A percentile compares a stretch with the other conserved stretches of the same genome.
Evolutionary conservation across 2,888 invertebrate species (phyloP).

Genomic region (Epistrophe grossulariae): DNA sequence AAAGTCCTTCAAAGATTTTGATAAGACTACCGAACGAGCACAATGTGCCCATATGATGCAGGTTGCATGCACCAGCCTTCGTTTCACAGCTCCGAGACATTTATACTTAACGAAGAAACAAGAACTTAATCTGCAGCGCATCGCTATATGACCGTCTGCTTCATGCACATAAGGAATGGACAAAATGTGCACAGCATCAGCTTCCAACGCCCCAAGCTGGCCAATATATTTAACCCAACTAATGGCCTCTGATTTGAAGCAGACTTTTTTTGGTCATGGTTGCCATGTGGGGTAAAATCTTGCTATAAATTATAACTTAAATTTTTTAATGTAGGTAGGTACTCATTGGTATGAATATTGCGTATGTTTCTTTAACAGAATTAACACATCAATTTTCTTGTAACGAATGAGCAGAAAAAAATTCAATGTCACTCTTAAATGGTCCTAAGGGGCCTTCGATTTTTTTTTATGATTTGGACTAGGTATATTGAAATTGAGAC

Average conservation of each 20-base stretch:
- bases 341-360: too few species aligned
- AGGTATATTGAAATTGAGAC: too few species aligned
- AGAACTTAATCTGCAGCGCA: constrained; percentile 70
- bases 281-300: neutral
- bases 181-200: constrained; percentile 35
- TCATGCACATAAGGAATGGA: constrained; percentile 11
- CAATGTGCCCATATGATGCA: constrained; percentile 31
- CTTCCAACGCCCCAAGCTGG: constrained; percentile 37
- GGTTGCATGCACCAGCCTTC: constrained; percentile 34
- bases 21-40: constrained; percentile 38
- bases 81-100: constrained; percentile 32
- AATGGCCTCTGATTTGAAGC: constrained; percentile 64
- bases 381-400: too few species aligned
- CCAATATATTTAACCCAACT: constrained; percentile 73
- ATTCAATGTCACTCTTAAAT: too few species aligned
- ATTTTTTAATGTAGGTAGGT: too few species aligned
- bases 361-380: too few species aligned
- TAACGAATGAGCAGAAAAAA: too few species aligned
- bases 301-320: too few species aligned
- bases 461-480: too few species aligned
- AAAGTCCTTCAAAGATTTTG: constrained; percentile 65
- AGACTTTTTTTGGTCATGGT: constrained; percentile 28
- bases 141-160: constrained; percentile 46
- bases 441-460: too few species aligned
- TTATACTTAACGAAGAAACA: constrained; percentile 46